Base-by-base conservation (phyloP, 2,797 vertebrate species). In the Scleropages formosus region DNA sequence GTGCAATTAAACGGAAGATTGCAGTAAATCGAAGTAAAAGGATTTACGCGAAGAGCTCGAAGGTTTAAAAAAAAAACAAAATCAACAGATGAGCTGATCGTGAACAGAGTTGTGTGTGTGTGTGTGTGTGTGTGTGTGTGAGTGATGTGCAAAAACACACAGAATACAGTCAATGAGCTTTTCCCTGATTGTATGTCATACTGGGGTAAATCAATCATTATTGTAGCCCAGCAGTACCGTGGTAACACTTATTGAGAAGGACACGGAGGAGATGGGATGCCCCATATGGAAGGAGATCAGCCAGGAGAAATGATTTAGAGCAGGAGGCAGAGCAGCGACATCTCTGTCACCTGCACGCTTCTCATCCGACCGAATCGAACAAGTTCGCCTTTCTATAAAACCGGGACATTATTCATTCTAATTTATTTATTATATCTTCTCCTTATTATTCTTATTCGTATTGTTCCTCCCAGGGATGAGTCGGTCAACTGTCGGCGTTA, bases 21-120 rank as follows among this genome's bases (percentile, higher is more conserved):
- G 46, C 4, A 71, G 20, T n/a, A 24, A 27, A 58, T 64, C 66
- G 49, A 47, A n/a, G 20, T 68, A 22, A 56, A 61, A 74, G 49
- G 73, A 59, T 59, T 59, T 53, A 59, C 58, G 0, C 24, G 13
- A 27, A 67, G n/a, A 20, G 15, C 58, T 27, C 15, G 49, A 18
- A 47, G 59, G 8, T 68, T 39, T 6, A 39, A 53, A 24, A 53
- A n/a, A 49, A 49, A 68, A 68, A 6, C 11, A 53, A 56, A 24
- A 15, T 68, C 44, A 67, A 47, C 44, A n/a, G 47, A 31, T 20
- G 68, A n/a, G 39, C 47, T 39, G 66, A 39, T 46, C 46, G 22
- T 47, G 68, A 68, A 51, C 68, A n/a, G 39, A 51, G 20, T 20
- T 68, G 39, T 1, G 20, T 15, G 46, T 51, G 13, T 20, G 18